A percentile compares a stretch with the other conserved stretches of the same genome.
phyloP scores from a whole-genome alignment of 2,888 invertebrate genomes.

The Athalia cordata region DNA sequence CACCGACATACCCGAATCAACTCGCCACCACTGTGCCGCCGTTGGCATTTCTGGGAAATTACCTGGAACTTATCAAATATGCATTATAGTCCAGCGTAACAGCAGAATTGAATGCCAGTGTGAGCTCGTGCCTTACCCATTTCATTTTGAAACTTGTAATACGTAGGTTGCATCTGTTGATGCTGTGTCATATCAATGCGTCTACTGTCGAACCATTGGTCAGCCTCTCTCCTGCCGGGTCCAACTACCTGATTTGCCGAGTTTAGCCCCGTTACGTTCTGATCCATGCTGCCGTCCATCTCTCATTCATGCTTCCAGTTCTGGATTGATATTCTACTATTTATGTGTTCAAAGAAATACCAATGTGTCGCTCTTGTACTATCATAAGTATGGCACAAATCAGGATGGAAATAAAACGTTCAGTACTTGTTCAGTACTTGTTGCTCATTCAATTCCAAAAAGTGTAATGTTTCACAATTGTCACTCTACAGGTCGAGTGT shows the following conservation, averaged over 20 bases:
- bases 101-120: background rate
- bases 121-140: constrained; percentile 32
- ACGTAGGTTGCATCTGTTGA: constrained; percentile 45
- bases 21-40: constrained; percentile 47
- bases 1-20: constrained; percentile 30
- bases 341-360: too few relatives aligned
- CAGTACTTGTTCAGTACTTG: too few relatives aligned
- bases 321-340: background rate
- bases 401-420: too few relatives aligned
- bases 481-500: too few relatives aligned
- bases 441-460: too few relatives aligned
- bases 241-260: constrained; percentile 29
- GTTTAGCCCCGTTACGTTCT: constrained; percentile 39
- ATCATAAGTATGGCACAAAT: too few relatives aligned
- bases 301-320: constrained; percentile 32
- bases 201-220: constrained; percentile 45
- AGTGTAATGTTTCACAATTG: too few relatives aligned
- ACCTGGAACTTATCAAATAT: constrained; percentile 17
- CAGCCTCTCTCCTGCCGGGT: constrained; percentile 31
- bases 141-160: constrained; percentile 47
- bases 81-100: background rate
- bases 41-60: constrained; percentile 45
- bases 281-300: constrained; percentile 46
- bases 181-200: constrained; percentile 45
- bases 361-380: too few relatives aligned